Evolutionary conservation across 2,113 vertebrate genomes (phyloP).

Genomic region (Pseudorhombus dupliciocellatus): DNA sequence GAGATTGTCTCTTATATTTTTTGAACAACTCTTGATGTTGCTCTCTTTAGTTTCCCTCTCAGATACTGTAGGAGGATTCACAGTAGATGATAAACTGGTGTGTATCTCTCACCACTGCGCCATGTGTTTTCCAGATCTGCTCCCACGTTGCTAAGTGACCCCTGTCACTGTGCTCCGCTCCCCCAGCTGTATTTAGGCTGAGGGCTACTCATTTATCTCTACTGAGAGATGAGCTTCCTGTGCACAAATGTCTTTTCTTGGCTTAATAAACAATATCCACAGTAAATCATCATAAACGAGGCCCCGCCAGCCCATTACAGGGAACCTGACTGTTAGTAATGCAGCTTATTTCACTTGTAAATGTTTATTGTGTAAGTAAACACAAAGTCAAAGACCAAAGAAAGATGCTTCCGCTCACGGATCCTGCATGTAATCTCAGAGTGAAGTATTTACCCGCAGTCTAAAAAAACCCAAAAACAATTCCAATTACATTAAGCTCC

Average conservation of each 20-base stretch:
- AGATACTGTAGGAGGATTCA: background rate
- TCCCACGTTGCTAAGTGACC: constrained; percentile 58
- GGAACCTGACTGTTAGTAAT: constrained; percentile 35
- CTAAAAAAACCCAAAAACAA: background rate
- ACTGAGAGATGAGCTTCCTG: constrained; percentile 53
- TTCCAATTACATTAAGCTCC: background rate
- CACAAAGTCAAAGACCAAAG: constrained; percentile 18
- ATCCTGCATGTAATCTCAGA: constrained; percentile 17
- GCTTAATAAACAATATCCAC: constrained; percentile 48
- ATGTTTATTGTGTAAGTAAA: constrained; percentile 39
- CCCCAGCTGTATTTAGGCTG: constrained; percentile 67
- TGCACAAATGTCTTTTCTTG: constrained; percentile 39
- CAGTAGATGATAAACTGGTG: background rate
- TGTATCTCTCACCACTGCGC: background rate
- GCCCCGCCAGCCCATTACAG: constrained; percentile 22
- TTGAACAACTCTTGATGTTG: background rate
- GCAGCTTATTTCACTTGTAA: constrained; percentile 20
- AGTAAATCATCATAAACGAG: constrained; percentile 57
- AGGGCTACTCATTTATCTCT: constrained; percentile 40
- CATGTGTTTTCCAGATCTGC: constrained; percentile 20
- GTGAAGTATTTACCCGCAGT: background rate
- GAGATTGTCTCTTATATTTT: no score
- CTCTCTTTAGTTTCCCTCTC: background rate
- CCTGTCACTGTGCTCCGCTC: constrained; percentile 26
- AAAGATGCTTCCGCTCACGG: background rate